These are phyloP conservation scores for Cremastobaeus sp. DNA, from an alignment of 2,888 invertebrate species.

Conservation along the genomic window DNA sequence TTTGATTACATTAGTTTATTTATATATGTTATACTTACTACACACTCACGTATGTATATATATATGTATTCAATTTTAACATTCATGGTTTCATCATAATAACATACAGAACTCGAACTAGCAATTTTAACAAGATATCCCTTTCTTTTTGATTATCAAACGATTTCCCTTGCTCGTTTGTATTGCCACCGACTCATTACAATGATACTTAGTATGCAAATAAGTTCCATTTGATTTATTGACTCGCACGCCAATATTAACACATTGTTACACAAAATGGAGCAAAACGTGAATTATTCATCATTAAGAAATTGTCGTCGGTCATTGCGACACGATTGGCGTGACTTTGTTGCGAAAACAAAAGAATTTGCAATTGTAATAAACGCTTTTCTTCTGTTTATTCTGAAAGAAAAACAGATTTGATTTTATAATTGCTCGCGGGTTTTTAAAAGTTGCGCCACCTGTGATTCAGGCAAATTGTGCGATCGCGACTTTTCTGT, in stretches of 20 bases:
- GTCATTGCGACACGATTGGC: slow-evolving; percentile 25
- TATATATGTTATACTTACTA: too few relatives aligned
- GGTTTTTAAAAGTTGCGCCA: slow-evolving; percentile 37
- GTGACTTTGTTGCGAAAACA: slow-evolving; percentile 22
- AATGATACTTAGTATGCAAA: slow-evolving; percentile 40
- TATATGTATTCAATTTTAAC: too few relatives aligned
- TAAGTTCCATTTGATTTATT: slow-evolving; percentile 30
- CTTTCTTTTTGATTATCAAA: too few relatives aligned
- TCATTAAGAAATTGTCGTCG: slow-evolving; percentile 36
- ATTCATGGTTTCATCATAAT: too few relatives aligned
- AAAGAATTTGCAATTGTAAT: slow-evolving; percentile 40
- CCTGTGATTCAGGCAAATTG: slow-evolving; percentile 18
- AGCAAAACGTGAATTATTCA: slow-evolving; percentile 49
- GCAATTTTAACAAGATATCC: too few relatives aligned
- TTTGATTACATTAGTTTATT: too few relatives aligned
- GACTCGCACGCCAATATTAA: slow-evolving; percentile 34
- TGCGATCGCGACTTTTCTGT: slow-evolving; percentile 11
- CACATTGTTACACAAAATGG: slow-evolving; percentile 46
- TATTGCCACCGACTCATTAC: slow-evolving; percentile 18
- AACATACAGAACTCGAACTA: too few relatives aligned
- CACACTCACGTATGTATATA: too few relatives aligned
- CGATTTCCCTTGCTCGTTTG: too few relatives aligned
- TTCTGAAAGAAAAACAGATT: slow-evolving; percentile 19
- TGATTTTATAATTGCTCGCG: slow-evolving; percentile 15
- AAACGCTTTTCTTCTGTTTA: slow-evolving; percentile 28